Percentiles rank a stretch among this genome's conserved stretches.
Conservation (phyloP, 2,888 invertebrate species). For the Acanthosepion pharaonis region DNA sequence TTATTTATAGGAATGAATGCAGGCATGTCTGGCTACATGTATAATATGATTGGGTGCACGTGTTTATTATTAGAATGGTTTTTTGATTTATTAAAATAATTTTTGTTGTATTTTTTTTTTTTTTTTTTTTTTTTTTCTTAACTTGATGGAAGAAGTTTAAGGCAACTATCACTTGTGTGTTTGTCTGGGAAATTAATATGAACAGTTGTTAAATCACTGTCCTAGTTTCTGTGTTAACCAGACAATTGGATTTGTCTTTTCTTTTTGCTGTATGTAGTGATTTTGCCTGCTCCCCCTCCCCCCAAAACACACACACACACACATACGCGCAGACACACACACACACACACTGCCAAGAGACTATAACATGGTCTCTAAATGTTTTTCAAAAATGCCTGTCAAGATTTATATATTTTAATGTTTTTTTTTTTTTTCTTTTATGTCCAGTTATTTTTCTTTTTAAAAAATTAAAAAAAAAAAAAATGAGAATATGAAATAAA, state of each 20-base stretch:
- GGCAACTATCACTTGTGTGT: background rate
- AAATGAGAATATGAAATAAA: background rate
- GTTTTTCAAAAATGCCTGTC: background rate
- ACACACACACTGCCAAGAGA: conserved; percentile 1
- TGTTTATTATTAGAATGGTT: background rate
- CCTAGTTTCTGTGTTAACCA: background rate
- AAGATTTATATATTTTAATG: conserved; percentile 22
- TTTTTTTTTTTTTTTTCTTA: background rate
- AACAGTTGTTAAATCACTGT: background rate
- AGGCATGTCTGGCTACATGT: background rate
- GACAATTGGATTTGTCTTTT: background rate
- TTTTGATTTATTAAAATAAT: background rate
- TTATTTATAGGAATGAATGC: conserved; percentile 8
- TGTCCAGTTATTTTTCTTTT: too few species aligned
- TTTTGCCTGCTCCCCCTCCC: background rate
- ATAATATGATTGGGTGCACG: background rate
- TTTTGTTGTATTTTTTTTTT: background rate
- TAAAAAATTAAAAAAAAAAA: too few species aligned
- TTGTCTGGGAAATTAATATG: background rate
- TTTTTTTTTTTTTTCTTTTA: background rate
- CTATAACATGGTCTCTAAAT: background rate
- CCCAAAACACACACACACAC: background rate
- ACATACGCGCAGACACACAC: background rate
- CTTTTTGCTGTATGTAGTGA: background rate
- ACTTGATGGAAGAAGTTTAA: background rate